phyloP scores from a whole-genome alignment of 2,888 invertebrate species.

The Coelopa pilipes region DNA sequence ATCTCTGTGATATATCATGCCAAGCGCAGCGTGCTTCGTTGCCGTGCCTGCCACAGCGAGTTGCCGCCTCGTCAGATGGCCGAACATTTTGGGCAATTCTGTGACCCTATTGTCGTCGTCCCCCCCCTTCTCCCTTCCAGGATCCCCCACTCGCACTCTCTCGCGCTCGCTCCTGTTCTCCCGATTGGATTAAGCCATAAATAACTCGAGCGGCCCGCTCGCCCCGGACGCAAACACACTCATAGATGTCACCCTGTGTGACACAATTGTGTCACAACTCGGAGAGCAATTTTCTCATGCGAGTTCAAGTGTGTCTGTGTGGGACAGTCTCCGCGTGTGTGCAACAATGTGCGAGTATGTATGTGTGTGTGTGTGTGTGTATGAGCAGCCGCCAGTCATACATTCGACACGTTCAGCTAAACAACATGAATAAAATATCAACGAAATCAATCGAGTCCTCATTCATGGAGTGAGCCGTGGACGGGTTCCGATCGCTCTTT shows the following conservation, averaged over 20 bases:
- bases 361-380: not conserved
- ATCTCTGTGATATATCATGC: conserved; percentile 1
- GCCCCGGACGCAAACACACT: conserved; percentile 5
- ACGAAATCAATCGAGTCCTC: not conserved
- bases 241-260: conserved; percentile 43
- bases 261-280: conserved; percentile 52
- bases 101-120: conserved; percentile 19
- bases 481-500: too few species aligned
- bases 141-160: too few species aligned
- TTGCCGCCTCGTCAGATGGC: not conserved
- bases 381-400: not conserved
- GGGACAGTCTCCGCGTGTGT: too few species aligned
- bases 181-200: conserved; percentile 24
- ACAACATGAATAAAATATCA: not conserved
- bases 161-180: not conserved
- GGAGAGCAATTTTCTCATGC: conserved; percentile 19
- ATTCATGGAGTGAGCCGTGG: too few species aligned
- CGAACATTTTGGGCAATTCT: conserved; percentile 18
- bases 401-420: not conserved
- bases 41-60: not conserved
- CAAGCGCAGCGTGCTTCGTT: conserved; percentile 12
- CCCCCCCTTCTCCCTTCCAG: not conserved
- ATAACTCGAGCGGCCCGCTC: not conserved
- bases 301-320: not conserved
- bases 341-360: too few species aligned